These are phyloP conservation scores for Drosophila fuyamai DNA, from an alignment of 1,140 invertebrate species.

Conservation along the genomic window DNA sequence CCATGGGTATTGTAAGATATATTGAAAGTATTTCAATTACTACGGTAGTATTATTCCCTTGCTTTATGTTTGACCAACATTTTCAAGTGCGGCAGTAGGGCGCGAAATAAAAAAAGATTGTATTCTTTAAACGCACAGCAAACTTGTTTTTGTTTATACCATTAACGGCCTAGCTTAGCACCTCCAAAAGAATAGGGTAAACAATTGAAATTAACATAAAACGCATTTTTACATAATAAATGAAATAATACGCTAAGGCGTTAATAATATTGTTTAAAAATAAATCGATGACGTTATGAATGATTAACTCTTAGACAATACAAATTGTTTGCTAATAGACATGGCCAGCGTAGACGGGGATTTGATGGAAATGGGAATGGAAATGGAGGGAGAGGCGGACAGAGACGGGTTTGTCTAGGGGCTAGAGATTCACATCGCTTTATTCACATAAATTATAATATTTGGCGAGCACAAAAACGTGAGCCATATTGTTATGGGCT, in stretches of 20 bases:
- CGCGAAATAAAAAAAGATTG: not conserved
- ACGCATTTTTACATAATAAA: constrained; percentile 62
- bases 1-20: too few species aligned
- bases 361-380: not conserved
- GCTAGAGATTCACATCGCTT: constrained; percentile 72
- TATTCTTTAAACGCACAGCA: constrained; percentile 10
- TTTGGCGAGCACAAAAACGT: constrained; percentile 71
- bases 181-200: constrained; percentile 2
- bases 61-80: constrained; percentile 16
- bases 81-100: not conserved
- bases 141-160: constrained; percentile 25
- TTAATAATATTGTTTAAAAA: constrained; percentile 77
- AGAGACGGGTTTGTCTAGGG: constrained; percentile 49
- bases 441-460: constrained; percentile 82
- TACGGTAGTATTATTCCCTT: too few species aligned
- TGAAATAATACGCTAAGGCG: constrained; percentile 69
- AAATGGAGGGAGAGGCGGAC: not conserved
- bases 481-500: too few species aligned
- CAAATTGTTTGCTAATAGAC: constrained; percentile 81
- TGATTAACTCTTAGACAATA: constrained; percentile 81
- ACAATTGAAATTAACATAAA: constrained; percentile 54
- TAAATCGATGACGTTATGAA: constrained; percentile 76
- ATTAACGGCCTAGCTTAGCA: not conserved
- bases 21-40: too few species aligned
- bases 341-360: constrained; percentile 24